Evolutionary conservation across 2,888 invertebrate species (phyloP), one percentile per base, ranked within the genome.

Genomic region (Drosophila algonquin): DNA sequence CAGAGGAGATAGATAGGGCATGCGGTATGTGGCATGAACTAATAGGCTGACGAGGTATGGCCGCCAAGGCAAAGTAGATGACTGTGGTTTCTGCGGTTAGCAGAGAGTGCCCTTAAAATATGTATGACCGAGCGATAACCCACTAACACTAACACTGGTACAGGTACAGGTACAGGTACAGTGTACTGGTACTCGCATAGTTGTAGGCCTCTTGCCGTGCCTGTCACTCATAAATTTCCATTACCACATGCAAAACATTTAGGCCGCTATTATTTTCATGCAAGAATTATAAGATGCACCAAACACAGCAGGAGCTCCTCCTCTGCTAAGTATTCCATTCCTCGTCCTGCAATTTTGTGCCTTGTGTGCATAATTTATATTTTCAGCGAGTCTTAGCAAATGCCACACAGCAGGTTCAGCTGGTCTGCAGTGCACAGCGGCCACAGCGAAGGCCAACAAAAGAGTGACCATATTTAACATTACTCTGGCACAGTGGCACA

Each of bases 161-260:
- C 27, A 27, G 7, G n/a, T n/a, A n/a, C n/a, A n/a, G n/a, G n/a
- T n/a, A 18, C 18, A 18, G 1, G 7, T 27, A 21, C 1, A 21
- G 21, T 21, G 21, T 1, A 21, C 21, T 21, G 21, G 21, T 21
- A 27, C 7, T 27, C 27, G 27, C 27, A 27, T 7, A 27, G 27
- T 1, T 30, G 30, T 30, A 30, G 40, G n/a, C 21, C 21, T 53
- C 44, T 12, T 76, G 63, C 69, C 88, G 80, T 77, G 88, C 48
- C 51, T 68, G 76, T 55, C 73, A 61, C 80, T 73, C 80, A 86
- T 83, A 87, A 82, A 87, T 87, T 85, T 87, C 76, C 83, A 87
- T 83, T 82, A 80, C 78, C 83, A 76, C 86, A 87, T 85, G 80
- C 83, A 69, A 83, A 69, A 63, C 83, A 87, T 87, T 88, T 85